Evolutionary conservation across 2,888 invertebrate species (phyloP), one percentile per base, ranked within the genome.

Genomic region (Sinelater perroti): DNA sequence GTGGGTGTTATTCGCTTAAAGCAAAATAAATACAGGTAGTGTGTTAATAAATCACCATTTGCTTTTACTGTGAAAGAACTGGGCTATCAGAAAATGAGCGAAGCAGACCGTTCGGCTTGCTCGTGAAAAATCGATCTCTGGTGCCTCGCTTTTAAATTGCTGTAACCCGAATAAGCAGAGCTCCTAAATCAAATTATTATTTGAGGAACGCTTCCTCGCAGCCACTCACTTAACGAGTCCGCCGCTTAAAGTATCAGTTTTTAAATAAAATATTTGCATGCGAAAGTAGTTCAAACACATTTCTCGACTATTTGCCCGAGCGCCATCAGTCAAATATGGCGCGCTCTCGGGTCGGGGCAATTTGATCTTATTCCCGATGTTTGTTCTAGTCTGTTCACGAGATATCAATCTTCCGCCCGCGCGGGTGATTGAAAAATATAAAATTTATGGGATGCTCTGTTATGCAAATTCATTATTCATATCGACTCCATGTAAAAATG

Each of bases 401-500:
- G 40, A 51, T 55, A 61, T 57, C 46, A 58, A 60, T 58, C 56
- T 59, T 52, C 53, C 52, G 58, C 52, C 53, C 56, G 57, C 55
- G 55, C 50, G 49, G 52, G 51, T 64, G 64, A 64, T 64, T 62
- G 64, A 61, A 54, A 61, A 63, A 65, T 65, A 63, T 63, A 63
- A 63, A 65, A 63, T 65, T 65, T 63, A 65, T 65, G 55, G 57
- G 53, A 54, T 53, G 60, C 53, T 62, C 61, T 65, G 60, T 60
- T 60, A 62, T 65, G 63, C 60, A 62, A 60, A 65, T 63, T 55
- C 52, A 58, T 62, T 62, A 63, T 63, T 58, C 62, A 57, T 58
- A 62, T 62, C 62, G 31, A 18, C 49, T 40, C 31, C 44, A 54
- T 54, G 53, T 54, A 54, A 35, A 49, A 36, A 49, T 49, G 47